Conservation (phyloP, 35 echinoderm and acorn worm species). For the Apostichopus japonicus region DNA sequence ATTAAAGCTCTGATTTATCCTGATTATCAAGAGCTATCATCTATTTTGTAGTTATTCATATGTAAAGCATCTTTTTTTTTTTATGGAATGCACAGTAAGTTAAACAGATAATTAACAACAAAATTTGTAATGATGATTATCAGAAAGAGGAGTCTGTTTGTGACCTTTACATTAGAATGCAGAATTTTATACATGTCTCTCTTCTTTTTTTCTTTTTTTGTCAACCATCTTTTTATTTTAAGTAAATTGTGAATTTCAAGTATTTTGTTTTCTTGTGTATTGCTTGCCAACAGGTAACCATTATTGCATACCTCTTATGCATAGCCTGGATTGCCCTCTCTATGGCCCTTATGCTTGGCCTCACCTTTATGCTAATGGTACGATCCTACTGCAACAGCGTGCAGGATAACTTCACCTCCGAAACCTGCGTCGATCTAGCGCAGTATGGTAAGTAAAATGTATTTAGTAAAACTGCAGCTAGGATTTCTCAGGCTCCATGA, state of each 20-base stretch:
- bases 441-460: slow-evolving; percentile 57
- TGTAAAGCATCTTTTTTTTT: too few relatives aligned
- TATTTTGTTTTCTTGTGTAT: not conserved
- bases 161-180: too few relatives aligned
- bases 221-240: too few relatives aligned
- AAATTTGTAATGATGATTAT: too few relatives aligned
- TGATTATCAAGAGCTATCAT: too few relatives aligned
- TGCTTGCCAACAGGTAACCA: slow-evolving; percentile 28
- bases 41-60: too few relatives aligned
- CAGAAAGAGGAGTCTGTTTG: too few relatives aligned
- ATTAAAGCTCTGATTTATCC: too few relatives aligned
- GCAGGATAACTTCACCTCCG: not conserved
- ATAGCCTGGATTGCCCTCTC: slow-evolving; percentile 58
- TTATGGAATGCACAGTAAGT: too few relatives aligned
- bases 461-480: not conserved
- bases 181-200: too few relatives aligned
- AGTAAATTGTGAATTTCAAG: not conserved
- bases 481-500: too few relatives aligned
- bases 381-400: slow-evolving; percentile 45
- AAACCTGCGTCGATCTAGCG: slow-evolving; percentile 38
- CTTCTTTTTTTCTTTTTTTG: not conserved
- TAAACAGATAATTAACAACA: too few relatives aligned
- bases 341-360: slow-evolving; percentile 37
- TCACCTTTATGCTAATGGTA: slow-evolving; percentile 63
- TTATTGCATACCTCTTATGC: slow-evolving; percentile 54